These are phyloP conservation scores for Desmophyllum pertusum DNA, from an alignment of 92 coral and sea anemone genomes.

Conservation along the genomic window DNA sequence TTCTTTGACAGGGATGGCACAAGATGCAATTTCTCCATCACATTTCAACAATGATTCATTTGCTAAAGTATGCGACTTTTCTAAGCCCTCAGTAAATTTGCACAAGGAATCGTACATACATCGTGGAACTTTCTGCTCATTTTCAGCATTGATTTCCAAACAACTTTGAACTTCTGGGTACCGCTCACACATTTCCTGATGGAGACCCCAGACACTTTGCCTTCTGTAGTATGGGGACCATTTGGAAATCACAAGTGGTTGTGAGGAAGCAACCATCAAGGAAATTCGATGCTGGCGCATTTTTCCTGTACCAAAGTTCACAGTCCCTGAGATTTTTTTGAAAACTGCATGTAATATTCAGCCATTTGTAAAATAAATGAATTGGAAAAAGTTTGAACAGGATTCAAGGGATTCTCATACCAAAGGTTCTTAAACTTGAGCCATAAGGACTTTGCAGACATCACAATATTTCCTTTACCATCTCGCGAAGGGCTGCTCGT, in stretches of 20 bases:
- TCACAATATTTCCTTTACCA: conserved; percentile 59
- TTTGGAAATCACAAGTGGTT: no score
- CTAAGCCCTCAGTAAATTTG: conserved; percentile 24
- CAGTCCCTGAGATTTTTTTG: no score
- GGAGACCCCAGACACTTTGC: conserved; percentile 26
- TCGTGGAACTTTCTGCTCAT: conserved; percentile 12
- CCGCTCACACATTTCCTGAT: no score
- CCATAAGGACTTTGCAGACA: conserved; percentile 3
- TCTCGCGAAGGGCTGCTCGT: no score
- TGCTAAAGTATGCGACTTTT: conserved; percentile 4
- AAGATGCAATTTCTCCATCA: no score
- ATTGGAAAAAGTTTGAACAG: conserved; percentile 48
- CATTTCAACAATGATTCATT: neutral
- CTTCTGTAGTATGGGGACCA: conserved; percentile 31
- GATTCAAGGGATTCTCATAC: conserved; percentile 49
- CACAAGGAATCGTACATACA: conserved; percentile 7
- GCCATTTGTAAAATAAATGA: conserved; percentile 57
- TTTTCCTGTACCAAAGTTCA: no score
- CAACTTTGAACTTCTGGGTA: conserved; percentile 19
- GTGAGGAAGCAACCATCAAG: no score
- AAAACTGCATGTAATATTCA: conserved; percentile 42
- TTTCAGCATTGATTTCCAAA: neutral
- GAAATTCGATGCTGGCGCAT: no score
- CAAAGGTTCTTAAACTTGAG: conserved; percentile 49
- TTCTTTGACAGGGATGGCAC: neutral